Conservation (phyloP, 2,797 vertebrate species). For the Uromys caudimaculatus region DNA sequence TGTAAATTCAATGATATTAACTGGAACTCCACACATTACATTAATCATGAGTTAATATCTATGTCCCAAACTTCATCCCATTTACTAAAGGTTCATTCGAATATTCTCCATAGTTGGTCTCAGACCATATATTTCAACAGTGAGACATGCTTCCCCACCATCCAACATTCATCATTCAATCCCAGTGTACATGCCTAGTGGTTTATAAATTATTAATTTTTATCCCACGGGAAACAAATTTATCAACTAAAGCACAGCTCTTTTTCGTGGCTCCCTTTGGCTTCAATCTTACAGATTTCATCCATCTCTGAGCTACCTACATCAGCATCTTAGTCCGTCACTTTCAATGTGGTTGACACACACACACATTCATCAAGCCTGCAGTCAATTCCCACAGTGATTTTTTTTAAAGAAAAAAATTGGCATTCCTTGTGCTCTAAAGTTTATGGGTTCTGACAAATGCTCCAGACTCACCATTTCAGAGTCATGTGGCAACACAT, state of each 20-base stretch:
- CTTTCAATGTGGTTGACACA: neutral
- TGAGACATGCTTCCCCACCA: neutral
- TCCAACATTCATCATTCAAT: neutral
- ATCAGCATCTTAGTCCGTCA: neutral
- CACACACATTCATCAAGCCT: neutral
- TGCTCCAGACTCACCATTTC: neutral
- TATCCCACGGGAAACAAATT: neutral
- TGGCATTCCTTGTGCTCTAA: neutral
- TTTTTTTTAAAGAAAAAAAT: neutral
- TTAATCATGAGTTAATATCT: slow-evolving; percentile 4
- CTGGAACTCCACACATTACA: neutral
- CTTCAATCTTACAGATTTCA: neutral
- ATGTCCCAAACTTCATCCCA: neutral
- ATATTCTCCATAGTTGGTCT: neutral
- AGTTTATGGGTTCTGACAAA: neutral
- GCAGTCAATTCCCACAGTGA: neutral
- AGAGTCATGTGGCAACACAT: neutral
- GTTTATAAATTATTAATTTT: slow-evolving; percentile 12
- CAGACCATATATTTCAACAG: neutral
- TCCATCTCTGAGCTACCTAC: neutral
- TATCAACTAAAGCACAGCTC: neutral
- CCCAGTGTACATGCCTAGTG: neutral
- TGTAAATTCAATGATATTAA: neutral
- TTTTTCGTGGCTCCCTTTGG: neutral
- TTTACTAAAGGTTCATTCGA: neutral